Percentiles rank a stretch among this genome's conserved stretches.
phyloP scores from a whole-genome alignment of 1,140 invertebrate genomes.

The Oncopeltus fasciatus region DNA sequence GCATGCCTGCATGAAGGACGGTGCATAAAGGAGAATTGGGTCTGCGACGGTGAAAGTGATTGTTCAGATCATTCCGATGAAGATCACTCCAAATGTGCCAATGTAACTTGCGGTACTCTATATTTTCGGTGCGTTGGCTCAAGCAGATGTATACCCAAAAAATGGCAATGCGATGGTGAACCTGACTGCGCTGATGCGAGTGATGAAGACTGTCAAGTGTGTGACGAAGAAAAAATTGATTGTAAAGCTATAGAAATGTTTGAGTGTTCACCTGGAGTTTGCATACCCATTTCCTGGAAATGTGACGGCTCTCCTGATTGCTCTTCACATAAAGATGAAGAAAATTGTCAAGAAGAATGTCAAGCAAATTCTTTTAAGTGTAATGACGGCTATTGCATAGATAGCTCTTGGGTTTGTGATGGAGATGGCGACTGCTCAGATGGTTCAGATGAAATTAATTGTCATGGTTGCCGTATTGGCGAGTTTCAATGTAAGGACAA shows the following conservation, averaged over 20 bases:
- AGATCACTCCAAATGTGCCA: no score
- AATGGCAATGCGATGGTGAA: neutral
- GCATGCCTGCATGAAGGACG: no score
- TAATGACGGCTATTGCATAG: neutral
- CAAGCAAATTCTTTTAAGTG: slow-evolving; percentile 34
- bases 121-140: no score
- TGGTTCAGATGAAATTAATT: slow-evolving; percentile 40
- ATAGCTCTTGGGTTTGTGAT: neutral
- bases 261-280: slow-evolving; percentile 73
- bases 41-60: no score
- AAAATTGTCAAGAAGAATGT: slow-evolving; percentile 48
- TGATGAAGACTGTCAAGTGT: neutral
- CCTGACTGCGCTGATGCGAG: neutral
- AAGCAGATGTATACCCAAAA: neutral
- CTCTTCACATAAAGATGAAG: slow-evolving; percentile 65
- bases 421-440: neutral
- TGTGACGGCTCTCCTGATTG: slow-evolving; percentile 83
- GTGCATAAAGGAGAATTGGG: no score
- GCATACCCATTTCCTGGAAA: slow-evolving; percentile 71
- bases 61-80: no score
- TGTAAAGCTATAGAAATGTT: no score
- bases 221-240: no score
- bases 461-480: slow-evolving; percentile 37
- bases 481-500: slow-evolving; percentile 81
- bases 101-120: no score